Percentiles rank a stretch among this genome's conserved stretches.
Conservation (phyloP, 2,797 vertebrate genomes). For the Gambelia wislizenii region DNA sequence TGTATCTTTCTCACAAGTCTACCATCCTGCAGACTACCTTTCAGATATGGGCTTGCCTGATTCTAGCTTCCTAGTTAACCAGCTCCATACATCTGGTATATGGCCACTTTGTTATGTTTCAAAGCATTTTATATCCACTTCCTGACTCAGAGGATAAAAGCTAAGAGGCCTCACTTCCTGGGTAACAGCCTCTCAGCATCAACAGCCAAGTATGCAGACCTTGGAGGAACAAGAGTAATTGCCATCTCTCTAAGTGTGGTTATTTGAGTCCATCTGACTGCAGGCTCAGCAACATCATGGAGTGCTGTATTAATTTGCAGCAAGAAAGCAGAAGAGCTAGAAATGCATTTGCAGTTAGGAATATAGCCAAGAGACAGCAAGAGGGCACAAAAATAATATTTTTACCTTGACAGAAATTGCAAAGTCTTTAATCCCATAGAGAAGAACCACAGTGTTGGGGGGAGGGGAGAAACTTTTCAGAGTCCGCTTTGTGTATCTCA, state of each 20-base stretch:
- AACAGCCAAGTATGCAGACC: neutral
- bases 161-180: neutral
- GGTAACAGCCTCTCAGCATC: conserved; percentile 25
- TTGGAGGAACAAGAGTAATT: conserved; percentile 42
- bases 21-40: conserved; percentile 1
- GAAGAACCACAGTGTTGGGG: neutral
- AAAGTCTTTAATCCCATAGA: conserved; percentile 20
- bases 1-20: neutral
- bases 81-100: neutral
- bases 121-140: neutral
- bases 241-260: conserved; percentile 16
- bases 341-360: conserved; percentile 51
- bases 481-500: conserved; percentile 1
- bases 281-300: conserved; percentile 39
- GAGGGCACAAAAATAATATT: conserved; percentile 13
- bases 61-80: conserved; percentile 20
- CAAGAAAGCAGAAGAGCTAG: conserved; percentile 48
- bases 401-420: conserved; percentile 25
- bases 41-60: neutral
- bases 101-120: neutral
- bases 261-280: conserved; percentile 50
- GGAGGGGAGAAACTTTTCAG: neutral
- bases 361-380: conserved; percentile 20
- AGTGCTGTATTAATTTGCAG: conserved; percentile 57
- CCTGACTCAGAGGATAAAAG: neutral